Conservation (phyloP, 2,888 invertebrate species). For the Hoplodrina blanda region DNA sequence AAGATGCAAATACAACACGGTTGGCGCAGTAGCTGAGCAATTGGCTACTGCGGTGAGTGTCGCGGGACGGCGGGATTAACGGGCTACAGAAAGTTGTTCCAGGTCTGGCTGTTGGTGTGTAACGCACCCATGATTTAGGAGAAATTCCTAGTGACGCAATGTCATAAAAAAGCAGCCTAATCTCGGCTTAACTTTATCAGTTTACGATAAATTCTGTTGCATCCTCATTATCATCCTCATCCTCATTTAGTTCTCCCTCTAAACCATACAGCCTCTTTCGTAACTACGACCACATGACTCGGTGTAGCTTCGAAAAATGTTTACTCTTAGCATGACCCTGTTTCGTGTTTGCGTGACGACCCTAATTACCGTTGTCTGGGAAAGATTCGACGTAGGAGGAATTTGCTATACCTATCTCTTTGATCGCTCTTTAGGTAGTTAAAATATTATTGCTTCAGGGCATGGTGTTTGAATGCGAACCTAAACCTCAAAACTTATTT, state of each 20-base stretch:
- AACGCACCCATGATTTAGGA: too few species aligned
- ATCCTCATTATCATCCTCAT: background rate
- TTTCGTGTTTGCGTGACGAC: conserved; percentile 51
- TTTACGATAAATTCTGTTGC: background rate
- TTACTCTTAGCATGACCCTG: conserved; percentile 39
- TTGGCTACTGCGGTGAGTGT: too few species aligned
- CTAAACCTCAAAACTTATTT: too few species aligned
- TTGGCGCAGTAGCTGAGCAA: too few species aligned
- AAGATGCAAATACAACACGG: too few species aligned
- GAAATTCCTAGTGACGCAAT: too few species aligned
- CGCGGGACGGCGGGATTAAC: too few species aligned
- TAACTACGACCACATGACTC: conserved; percentile 15
- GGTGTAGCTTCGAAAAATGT: conserved; percentile 28
- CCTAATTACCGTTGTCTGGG: conserved; percentile 55
- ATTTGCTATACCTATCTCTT: conserved; percentile 44
- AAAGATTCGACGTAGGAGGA: conserved; percentile 40
- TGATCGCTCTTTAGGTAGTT: conserved; percentile 9
- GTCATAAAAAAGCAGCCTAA: background rate
- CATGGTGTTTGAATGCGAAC: background rate
- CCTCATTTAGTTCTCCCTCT: background rate
- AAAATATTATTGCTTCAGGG: background rate
- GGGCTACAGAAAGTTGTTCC: too few species aligned
- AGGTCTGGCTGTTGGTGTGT: too few species aligned
- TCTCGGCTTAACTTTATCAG: conserved; percentile 10
- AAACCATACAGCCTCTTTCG: conserved; percentile 18